Conservation (phyloP, 2,797 vertebrate genomes). For the Scomberomorus guttatus region DNA sequence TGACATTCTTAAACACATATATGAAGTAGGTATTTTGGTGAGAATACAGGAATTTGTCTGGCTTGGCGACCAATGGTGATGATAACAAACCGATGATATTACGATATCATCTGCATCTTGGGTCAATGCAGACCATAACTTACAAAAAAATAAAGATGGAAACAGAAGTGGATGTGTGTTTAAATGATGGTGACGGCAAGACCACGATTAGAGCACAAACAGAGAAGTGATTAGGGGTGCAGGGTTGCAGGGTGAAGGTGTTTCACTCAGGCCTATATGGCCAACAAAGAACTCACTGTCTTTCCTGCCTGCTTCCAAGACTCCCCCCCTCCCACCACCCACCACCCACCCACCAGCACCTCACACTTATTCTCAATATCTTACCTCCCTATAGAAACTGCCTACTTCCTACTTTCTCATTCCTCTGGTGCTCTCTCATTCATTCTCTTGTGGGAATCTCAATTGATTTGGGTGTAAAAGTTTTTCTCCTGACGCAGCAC, state of each 20-base stretch:
- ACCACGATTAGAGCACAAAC: conserved; percentile 6
- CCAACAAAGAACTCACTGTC: conserved; percentile 77
- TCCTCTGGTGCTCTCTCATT: conserved; percentile 56
- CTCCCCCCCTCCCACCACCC: conserved; percentile 61
- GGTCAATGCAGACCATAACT: not conserved
- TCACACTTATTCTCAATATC: conserved; percentile 48
- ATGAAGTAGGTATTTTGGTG: not conserved
- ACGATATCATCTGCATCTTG: not conserved
- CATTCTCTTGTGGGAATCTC: conserved; percentile 70
- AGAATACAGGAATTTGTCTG: not conserved
- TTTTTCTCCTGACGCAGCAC: conserved; percentile 64
- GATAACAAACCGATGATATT: not conserved
- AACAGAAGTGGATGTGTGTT: not conserved
- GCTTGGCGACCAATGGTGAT: not conserved
- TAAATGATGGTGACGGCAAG: not conserved
- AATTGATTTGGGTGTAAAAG: conserved; percentile 69
- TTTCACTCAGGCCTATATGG: conserved; percentile 48
- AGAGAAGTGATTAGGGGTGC: conserved; percentile 40
- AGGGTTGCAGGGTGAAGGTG: conserved; percentile 56
- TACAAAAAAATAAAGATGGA: not conserved
- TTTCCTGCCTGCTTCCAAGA: conserved; percentile 65
- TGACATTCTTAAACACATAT: not conserved
- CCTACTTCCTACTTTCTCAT: conserved; percentile 58
- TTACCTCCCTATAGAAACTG: conserved; percentile 55
- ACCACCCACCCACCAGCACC: conserved; percentile 20